Conservation (phyloP, 2,797 vertebrate genomes). For the Danio albolineatus region DNA sequence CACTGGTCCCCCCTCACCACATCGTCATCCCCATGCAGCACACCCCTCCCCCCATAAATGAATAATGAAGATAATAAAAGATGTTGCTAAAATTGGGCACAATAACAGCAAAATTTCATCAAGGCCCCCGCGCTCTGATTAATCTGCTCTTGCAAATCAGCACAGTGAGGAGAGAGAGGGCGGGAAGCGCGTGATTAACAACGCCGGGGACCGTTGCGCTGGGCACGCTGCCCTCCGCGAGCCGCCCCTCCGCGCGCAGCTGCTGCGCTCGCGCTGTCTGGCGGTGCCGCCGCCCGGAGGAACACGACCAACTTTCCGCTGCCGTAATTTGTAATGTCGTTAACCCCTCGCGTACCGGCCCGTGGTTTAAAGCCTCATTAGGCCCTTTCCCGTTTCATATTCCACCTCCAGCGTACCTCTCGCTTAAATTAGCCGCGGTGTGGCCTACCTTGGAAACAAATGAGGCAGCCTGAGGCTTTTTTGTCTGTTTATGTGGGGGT, state of each 20-base stretch:
- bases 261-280: slow-evolving; percentile 68
- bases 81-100: slow-evolving; percentile 99
- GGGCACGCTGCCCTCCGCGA: slow-evolving; percentile 64
- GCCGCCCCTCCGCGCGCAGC: slow-evolving; percentile 75
- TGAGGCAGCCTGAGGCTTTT: slow-evolving; percentile 30
- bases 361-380: slow-evolving; percentile 62
- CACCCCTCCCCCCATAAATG: slow-evolving; percentile 84
- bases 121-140: slow-evolving; percentile 95
- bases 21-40: slow-evolving; percentile 48
- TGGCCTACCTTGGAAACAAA: slow-evolving; percentile 40
- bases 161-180: slow-evolving; percentile 81
- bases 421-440: slow-evolving; percentile 22
- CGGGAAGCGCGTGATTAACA: slow-evolving; percentile 89
- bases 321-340: slow-evolving; percentile 64
- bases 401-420: slow-evolving; percentile 21
- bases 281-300: slow-evolving; percentile 67
- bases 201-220: slow-evolving; percentile 79
- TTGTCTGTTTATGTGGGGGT: slow-evolving; percentile 10
- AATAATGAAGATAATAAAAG: slow-evolving; percentile 99
- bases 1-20: slow-evolving; percentile 76
- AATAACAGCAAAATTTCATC: slow-evolving; percentile 99
- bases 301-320: slow-evolving; percentile 64
- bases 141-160: slow-evolving; percentile 99
- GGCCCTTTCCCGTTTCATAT: slow-evolving; percentile 37
- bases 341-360: slow-evolving; percentile 66